These are phyloP conservation scores for Callinectes sapidus DNA, from an alignment of 2,888 invertebrate genomes.

Conservation along the genomic window DNA sequence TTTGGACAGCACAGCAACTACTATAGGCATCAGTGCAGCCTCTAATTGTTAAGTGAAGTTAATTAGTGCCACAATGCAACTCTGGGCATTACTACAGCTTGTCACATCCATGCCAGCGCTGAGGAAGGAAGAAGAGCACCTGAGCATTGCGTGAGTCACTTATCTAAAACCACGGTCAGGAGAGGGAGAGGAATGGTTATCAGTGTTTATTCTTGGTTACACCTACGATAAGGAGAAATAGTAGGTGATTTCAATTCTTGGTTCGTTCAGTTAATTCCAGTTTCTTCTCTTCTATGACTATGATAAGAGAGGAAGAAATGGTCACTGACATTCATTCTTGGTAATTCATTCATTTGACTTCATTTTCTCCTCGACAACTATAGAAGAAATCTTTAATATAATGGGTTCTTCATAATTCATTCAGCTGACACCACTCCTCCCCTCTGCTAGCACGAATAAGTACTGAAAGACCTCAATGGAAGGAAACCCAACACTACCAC, in stretches of 20 bases:
- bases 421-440: neutral
- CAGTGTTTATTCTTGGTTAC: neutral
- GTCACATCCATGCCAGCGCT: neutral
- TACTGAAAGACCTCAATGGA: slow-evolving; percentile 22
- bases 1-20: neutral
- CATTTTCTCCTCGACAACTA: too few relatives aligned
- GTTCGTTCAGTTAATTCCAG: too few relatives aligned
- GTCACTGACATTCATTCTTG: neutral
- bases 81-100: neutral
- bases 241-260: too few relatives aligned
- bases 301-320: too few relatives aligned
- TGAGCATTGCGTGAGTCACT: neutral
- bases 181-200: neutral
- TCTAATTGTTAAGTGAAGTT: neutral
- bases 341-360: too few relatives aligned
- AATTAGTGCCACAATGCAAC: neutral
- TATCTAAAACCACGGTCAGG: neutral
- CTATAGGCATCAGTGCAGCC: neutral
- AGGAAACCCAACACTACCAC: neutral
- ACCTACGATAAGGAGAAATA: too few relatives aligned
- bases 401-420: neutral
- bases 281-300: too few relatives aligned
- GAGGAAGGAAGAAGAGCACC: neutral
- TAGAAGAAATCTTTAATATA: too few relatives aligned
- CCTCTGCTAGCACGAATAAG: neutral